These are phyloP conservation scores for Pseudomyrmex flavicornis DNA, from an alignment of 1,140 invertebrate genomes.

Conservation along the genomic window DNA sequence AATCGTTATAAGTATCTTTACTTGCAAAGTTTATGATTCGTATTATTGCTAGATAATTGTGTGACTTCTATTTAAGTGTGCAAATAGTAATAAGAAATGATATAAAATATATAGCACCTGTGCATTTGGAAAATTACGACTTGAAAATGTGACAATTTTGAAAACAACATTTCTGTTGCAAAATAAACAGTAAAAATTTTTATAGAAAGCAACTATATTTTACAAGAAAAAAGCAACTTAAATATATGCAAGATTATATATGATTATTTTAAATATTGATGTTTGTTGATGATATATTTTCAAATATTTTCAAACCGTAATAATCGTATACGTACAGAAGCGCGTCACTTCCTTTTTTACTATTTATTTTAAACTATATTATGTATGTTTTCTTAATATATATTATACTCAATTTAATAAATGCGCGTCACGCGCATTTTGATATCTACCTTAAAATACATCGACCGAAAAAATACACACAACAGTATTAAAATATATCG, in stretches of 20 bases:
- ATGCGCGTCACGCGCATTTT: background rate
- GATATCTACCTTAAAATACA: background rate
- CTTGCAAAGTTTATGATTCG: conserved; percentile 22
- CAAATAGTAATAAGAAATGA: conserved; percentile 58
- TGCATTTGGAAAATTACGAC: conserved; percentile 59
- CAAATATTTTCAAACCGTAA: conserved; percentile 37
- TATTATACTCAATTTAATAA: conserved; percentile 24
- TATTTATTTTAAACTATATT: conserved; percentile 34
- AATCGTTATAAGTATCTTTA: conserved; percentile 47
- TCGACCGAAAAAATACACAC: too few species aligned
- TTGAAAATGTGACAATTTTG: conserved; percentile 11
- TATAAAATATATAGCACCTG: conserved; percentile 67
- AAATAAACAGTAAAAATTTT: background rate
- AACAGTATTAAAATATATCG: too few species aligned
- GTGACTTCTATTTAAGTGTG: conserved; percentile 63
- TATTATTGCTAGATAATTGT: conserved; percentile 29
- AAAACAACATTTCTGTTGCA: background rate
- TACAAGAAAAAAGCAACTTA: background rate
- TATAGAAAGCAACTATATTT: background rate
- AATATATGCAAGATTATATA: too few species aligned
- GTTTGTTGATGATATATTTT: background rate
- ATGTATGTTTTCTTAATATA: conserved; percentile 32
- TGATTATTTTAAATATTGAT: background rate
- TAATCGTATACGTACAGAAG: conserved; percentile 29
- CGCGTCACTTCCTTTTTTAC: too few species aligned